phyloP scores from a whole-genome alignment of 2,797 vertebrate genomes.

The Enteromius fasciolatus region DNA sequence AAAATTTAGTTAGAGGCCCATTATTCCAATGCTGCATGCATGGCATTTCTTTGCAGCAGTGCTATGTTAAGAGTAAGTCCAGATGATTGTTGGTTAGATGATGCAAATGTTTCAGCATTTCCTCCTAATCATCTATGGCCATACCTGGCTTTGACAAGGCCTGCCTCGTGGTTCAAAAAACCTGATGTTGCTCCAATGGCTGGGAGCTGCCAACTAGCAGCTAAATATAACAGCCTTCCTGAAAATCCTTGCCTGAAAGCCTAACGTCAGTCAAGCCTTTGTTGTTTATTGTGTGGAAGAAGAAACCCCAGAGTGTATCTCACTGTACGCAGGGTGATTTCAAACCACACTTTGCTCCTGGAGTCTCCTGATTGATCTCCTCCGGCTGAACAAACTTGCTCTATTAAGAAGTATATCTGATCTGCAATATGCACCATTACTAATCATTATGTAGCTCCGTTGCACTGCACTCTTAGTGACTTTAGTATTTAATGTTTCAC shows the following conservation, averaged over 20 bases:
- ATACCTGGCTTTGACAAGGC: slow-evolving; percentile 19
- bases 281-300: slow-evolving; percentile 27
- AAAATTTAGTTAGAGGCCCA: background rate
- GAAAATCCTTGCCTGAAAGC: background rate
- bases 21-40: background rate
- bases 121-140: slow-evolving; percentile 35
- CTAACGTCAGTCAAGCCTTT: slow-evolving; percentile 29
- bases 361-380: slow-evolving; percentile 26
- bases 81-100: slow-evolving; percentile 1
- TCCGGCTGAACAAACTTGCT: background rate
- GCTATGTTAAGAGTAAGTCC: background rate
- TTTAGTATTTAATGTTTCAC: slow-evolving; percentile 28
- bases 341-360: background rate
- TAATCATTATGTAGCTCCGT: slow-evolving; percentile 28
- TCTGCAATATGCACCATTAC: slow-evolving; percentile 34
- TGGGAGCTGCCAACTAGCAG: slow-evolving; percentile 19
- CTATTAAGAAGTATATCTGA: slow-evolving; percentile 18
- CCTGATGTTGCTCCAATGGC: slow-evolving; percentile 7
- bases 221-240: slow-evolving; percentile 9
- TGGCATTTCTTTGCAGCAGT: background rate
- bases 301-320: background rate
- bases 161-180: slow-evolving; percentile 12
- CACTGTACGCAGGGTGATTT: slow-evolving; percentile 1
- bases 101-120: slow-evolving; percentile 32
- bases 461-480: background rate